A percentile compares a stretch with the other conserved stretches of the same genome.
Conservation (phyloP, 2,888 invertebrate species). For the Drosophila mercatorum region DNA sequence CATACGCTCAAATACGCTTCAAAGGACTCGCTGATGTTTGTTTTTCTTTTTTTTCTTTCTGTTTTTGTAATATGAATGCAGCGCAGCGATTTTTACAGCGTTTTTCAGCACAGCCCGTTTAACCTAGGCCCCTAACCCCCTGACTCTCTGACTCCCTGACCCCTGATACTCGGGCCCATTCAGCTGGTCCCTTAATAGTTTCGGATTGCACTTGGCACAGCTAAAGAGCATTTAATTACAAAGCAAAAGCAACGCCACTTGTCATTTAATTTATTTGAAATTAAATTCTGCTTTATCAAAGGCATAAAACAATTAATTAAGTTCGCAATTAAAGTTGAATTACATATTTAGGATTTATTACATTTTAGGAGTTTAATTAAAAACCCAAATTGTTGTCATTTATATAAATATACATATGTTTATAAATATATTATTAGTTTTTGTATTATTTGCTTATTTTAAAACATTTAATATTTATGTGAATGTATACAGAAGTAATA, state of each 20-base stretch:
- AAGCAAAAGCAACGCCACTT: slow-evolving; percentile 27
- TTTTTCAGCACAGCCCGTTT: slow-evolving; percentile 44
- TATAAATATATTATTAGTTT: too few species aligned
- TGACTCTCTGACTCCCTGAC: too few species aligned
- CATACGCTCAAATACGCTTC: slow-evolving; percentile 56
- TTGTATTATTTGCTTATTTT: too few species aligned
- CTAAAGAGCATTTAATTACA: slow-evolving; percentile 33
- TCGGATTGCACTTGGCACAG: slow-evolving; percentile 14
- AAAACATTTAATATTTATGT: too few species aligned
- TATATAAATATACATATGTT: too few species aligned
- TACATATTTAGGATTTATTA: too few species aligned
- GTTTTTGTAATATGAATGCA: slow-evolving; percentile 28
- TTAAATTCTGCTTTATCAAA: neutral
- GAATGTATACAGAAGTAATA: too few species aligned
- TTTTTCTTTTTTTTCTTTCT: neutral
- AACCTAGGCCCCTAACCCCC: slow-evolving; percentile 10
- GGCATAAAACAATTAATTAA: neutral
- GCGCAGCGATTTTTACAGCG: slow-evolving; percentile 23
- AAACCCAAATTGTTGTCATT: too few species aligned
- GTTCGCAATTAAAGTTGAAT: neutral
- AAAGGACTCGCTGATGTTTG: slow-evolving; percentile 37
- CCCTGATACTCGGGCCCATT: neutral
- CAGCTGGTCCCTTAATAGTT: neutral
- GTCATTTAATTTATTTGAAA: slow-evolving; percentile 9
- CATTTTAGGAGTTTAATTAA: too few species aligned